phyloP scores from a whole-genome alignment of 2,113 vertebrate species.

The Chunga burmeisteri region DNA sequence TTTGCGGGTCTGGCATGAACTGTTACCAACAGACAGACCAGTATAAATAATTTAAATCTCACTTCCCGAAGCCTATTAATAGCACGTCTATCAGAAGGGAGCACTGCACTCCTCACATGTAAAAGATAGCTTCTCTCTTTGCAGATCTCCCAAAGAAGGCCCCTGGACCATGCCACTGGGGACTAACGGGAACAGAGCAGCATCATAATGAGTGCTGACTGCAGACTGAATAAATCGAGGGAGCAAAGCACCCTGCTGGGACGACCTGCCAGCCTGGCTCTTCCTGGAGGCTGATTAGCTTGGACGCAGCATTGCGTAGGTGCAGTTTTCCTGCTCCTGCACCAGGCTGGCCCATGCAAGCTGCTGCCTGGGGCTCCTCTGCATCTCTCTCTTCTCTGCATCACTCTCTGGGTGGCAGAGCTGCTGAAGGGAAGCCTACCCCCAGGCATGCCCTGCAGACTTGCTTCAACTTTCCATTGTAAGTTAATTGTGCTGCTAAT shows the following conservation, averaged over 20 bases:
- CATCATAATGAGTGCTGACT: rapidly evolving
- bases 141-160: not conserved
- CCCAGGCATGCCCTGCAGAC: not conserved
- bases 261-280: not conserved
- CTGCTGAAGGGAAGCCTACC: not conserved
- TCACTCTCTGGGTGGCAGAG: not conserved
- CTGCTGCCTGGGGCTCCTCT: not conserved
- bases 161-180: not conserved
- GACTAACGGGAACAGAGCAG: not conserved
- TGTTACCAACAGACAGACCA: not conserved
- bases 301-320: not conserved
- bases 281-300: not conserved
- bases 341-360: not conserved
- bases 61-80: not conserved
- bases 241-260: not conserved
- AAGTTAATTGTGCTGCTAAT: conserved; percentile 8
- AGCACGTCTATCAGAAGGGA: not conserved
- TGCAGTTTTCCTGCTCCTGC: not conserved
- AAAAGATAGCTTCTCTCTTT: not conserved
- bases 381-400: not conserved
- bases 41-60: not conserved
- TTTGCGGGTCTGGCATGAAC: not conserved
- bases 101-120: not conserved
- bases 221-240: not conserved
- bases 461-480: not conserved